Percentiles rank a stretch among this genome's conserved stretches.
phyloP scores from a whole-genome alignment of 2,888 invertebrate species.

The Noctua janthe region DNA sequence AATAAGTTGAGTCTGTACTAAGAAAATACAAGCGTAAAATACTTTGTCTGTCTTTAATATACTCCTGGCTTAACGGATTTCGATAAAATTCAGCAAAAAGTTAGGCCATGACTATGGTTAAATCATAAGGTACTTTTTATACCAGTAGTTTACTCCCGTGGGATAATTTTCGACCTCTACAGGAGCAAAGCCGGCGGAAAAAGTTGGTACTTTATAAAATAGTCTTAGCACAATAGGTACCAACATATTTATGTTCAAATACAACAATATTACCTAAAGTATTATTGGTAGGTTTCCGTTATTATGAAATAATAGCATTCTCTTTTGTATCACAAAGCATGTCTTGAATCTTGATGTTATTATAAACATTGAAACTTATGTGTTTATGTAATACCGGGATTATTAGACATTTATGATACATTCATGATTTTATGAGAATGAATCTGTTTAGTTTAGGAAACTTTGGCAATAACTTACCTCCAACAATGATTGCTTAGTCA shows the following conservation, averaged over 20 bases:
- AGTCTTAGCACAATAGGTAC: neutral
- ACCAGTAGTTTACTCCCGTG: neutral
- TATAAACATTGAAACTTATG: slow-evolving; percentile 42
- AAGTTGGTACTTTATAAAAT: neutral
- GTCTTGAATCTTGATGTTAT: slow-evolving; percentile 14
- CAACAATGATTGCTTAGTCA: slow-evolving; percentile 24
- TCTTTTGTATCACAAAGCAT: slow-evolving; percentile 21
- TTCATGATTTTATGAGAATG: slow-evolving; percentile 22
- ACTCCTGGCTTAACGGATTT: neutral
- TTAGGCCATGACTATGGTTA: neutral
- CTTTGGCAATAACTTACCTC: slow-evolving; percentile 20
- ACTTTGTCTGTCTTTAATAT: neutral
- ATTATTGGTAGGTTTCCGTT: slow-evolving; percentile 3
- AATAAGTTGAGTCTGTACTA: neutral
- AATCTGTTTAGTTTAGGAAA: slow-evolving; percentile 17
- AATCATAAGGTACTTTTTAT: neutral
- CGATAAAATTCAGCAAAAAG: neutral
- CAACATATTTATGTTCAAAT: neutral
- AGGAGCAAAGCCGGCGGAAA: neutral
- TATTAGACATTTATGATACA: slow-evolving; percentile 18
- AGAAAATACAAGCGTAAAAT: neutral
- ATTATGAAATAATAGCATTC: slow-evolving; percentile 21
- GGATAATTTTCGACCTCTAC: neutral
- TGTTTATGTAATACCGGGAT: slow-evolving; percentile 27
- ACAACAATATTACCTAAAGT: slow-evolving; percentile 5